Evolutionary conservation across 2,113 vertebrate species (phyloP), one percentile per base, ranked within the genome.

Genomic region (Platysternon megacephalum): DNA sequence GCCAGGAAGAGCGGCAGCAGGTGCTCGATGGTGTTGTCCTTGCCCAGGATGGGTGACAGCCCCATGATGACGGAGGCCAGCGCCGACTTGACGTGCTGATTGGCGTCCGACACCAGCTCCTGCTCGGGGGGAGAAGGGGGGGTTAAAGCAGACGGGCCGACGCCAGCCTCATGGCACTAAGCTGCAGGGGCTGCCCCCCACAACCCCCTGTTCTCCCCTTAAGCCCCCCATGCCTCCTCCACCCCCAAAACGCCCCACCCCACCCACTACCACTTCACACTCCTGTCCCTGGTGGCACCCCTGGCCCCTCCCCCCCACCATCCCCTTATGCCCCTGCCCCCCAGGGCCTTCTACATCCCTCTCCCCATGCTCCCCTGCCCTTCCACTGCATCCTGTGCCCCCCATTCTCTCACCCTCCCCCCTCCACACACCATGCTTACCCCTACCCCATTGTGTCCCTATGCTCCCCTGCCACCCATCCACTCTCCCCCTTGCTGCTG

Each of bases 41-140:
- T 98, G 55, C 98, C 98, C 93, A 98, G 92, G 93, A 98, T 98
- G 0, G 98, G 98, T 0, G 98, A 98, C 17, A 98, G 94, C 0
- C 98, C 98, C 98, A 98, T 98, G 93, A 98, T 98, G 56, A 98
- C 98, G 0, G 98, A 98, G 17, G 98, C 98, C 96, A 98, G 86
- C 9, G 98, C 98, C 0, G 98, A 98, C 90, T 98, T 98, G 51
- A 98, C 98, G 1, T 98, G 98, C 0, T 98, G 98, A 94, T 98
- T 98, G 87, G 98, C 98, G 0, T 98, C 98, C 0, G 98, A 98
- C 76, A 98, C 98, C 51, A 98, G 97, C 80, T 98, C 98, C 98
- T 98, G 94, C 32, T 3, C 13, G 32, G 35, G 1, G 78, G 11
- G 48, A 12, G 4, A 28, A 1, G 2, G 28, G 4, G 14, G 44